These are phyloP conservation scores for Pangasius larnaudii DNA, from an alignment of 2,797 vertebrate species.

Conservation along the genomic window DNA sequence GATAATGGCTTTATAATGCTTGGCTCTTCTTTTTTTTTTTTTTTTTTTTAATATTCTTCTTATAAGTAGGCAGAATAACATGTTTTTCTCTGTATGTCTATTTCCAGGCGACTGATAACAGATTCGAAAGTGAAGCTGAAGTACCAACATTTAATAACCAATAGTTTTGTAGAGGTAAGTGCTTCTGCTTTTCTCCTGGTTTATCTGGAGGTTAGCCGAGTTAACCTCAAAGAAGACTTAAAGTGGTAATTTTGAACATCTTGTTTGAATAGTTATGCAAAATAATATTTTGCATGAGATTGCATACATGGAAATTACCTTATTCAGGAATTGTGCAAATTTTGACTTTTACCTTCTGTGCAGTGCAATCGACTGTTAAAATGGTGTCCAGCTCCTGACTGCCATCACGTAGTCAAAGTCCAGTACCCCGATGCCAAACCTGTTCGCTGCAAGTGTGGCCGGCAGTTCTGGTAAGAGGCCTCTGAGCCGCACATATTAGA, in stretches of 20 bases:
- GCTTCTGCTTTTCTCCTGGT: background rate
- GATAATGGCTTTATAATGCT: background rate
- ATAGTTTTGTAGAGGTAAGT: slow-evolving; percentile 99
- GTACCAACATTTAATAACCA: slow-evolving; percentile 99
- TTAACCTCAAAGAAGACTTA: background rate
- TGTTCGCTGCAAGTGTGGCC: slow-evolving; percentile 99
- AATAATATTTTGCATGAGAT: background rate
- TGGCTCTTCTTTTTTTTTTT: background rate
- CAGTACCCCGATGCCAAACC: slow-evolving; percentile 99
- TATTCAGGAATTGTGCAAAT: background rate
- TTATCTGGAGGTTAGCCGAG: background rate
- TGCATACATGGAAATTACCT: background rate
- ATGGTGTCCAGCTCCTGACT: slow-evolving; percentile 99
- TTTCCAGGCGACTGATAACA: slow-evolving; percentile 94
- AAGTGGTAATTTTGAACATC: background rate
- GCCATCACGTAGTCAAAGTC: slow-evolving; percentile 99
- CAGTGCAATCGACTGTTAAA: slow-evolving; percentile 99
- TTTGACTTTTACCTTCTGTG: background rate
- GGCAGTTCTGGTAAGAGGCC: slow-evolving; percentile 93
- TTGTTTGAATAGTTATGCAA: slow-evolving; percentile 16
- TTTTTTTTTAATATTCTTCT: background rate
- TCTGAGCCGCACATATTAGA: slow-evolving; percentile 13
- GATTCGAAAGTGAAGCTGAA: slow-evolving; percentile 99
- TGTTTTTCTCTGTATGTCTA: slow-evolving; percentile 19
- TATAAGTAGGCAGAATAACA: background rate